Evolutionary conservation across 2,888 invertebrate genomes (phyloP), one percentile per base, ranked within the genome.

Genomic region (Muscina levida): DNA sequence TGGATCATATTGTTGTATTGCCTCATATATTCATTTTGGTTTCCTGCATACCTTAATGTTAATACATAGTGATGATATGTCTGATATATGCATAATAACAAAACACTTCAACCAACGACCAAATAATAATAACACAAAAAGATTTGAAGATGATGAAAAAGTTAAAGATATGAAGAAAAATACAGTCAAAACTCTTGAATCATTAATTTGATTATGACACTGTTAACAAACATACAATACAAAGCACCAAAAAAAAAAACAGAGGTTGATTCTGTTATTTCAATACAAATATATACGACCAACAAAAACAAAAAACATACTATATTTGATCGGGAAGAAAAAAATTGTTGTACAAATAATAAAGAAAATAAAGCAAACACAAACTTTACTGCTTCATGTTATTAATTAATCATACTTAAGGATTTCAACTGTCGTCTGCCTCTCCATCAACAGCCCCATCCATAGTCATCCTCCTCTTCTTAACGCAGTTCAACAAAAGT

Each of bases 341-440:
- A 57, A 48, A 46, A 22, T 46, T 19, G 46, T 10, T 53, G 24
- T 53, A 24, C 17, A 26, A 31, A 72, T 51, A 72, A 68, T 42
- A 68, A 53, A 31, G 26, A 57, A 57, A 57, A 57, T 31, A 57
- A 53, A 46, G 13, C n/a, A 26, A 26, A 51, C 48, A 53, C 19
- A 56, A 65, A 44, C 53, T 72, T 22, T 46, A 42, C 26, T 72
- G 31, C n/a, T 77, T 71, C 31, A 59, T 72, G 62, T 59, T 39
- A 72, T 81, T 77, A 81, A 81, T 81, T 81, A 77, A 81, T 81
- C 81, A 81, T 81, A 77, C 74, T 81, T 77, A 72, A 68, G 37
- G 67, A 77, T 59, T 66, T 74, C 59, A 13, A 37, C 31, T 42
- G 46, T 44, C 39, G 31, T 15, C 66, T 37, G 37, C 8, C 31